Conservation (phyloP, 2,888 invertebrate species). For the Heliothis peltigera region DNA sequence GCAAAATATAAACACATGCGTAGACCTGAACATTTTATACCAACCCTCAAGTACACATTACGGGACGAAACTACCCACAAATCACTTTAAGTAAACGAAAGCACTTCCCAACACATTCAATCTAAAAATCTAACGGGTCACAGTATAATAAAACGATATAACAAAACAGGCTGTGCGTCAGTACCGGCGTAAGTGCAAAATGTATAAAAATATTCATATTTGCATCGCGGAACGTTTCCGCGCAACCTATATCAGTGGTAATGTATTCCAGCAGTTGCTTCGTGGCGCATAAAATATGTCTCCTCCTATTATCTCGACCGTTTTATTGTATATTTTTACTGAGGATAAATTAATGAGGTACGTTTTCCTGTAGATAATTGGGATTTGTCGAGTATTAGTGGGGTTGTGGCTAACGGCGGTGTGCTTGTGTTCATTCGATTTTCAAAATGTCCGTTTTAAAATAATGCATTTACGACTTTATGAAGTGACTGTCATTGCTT, state of each 20-base stretch:
- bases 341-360: constrained; percentile 43
- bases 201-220: constrained; percentile 59
- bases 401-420: neutral
- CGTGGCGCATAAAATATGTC: constrained; percentile 53
- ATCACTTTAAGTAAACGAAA: constrained; percentile 37
- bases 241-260: constrained; percentile 57
- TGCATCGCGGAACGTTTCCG: constrained; percentile 57
- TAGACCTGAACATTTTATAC: neutral
- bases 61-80: constrained; percentile 32
- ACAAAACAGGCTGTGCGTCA: constrained; percentile 39
- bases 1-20: neutral
- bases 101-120: constrained; percentile 31
- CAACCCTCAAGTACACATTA: neutral
- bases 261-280: constrained; percentile 52
- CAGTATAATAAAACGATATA: constrained; percentile 56
- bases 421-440: constrained; percentile 17
- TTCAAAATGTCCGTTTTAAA: constrained; percentile 3
- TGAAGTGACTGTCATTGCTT: neutral
- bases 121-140: constrained; percentile 48
- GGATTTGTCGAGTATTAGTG: constrained; percentile 35
- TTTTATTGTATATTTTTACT: constrained; percentile 42
- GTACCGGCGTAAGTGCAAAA: constrained; percentile 50
- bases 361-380: constrained; percentile 50
- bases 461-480: neutral
- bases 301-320: constrained; percentile 49